Evolutionary conservation across 2,113 vertebrate species (phyloP).

Genomic region (Castor canadensis): DNA sequence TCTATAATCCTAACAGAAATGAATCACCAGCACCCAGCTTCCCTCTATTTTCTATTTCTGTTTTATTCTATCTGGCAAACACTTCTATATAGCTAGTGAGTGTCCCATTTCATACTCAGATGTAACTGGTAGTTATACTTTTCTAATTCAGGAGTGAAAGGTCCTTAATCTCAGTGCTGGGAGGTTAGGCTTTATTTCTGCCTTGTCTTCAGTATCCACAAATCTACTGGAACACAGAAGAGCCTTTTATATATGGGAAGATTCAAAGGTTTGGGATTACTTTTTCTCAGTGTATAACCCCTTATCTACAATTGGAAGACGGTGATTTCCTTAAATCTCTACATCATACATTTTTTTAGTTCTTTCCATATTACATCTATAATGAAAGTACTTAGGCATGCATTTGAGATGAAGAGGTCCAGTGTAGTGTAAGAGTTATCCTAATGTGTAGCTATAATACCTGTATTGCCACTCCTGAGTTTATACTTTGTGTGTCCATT

Average conservation of each 20-base stretch:
- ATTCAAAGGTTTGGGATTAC: background rate
- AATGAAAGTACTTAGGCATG: background rate
- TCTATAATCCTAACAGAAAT: too few species aligned
- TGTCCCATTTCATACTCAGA: background rate
- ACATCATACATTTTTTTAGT: background rate
- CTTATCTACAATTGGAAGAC: background rate
- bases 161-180: background rate
- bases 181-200: background rate
- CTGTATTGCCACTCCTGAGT: background rate
- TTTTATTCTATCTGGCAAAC: background rate
- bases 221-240: background rate
- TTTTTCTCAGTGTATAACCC: background rate
- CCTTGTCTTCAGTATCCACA: background rate
- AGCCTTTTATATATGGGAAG: background rate
- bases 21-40: background rate
- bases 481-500: background rate
- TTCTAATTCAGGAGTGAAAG: background rate
- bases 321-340: background rate
- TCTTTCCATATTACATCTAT: background rate
- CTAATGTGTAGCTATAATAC: background rate
- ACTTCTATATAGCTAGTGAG: background rate
- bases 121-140: background rate
- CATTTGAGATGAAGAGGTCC: background rate
- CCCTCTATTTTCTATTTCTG: background rate
- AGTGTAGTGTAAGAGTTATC: background rate